Conservation (phyloP, 2,113 vertebrate genomes). For the Strigops habroptila region DNA sequence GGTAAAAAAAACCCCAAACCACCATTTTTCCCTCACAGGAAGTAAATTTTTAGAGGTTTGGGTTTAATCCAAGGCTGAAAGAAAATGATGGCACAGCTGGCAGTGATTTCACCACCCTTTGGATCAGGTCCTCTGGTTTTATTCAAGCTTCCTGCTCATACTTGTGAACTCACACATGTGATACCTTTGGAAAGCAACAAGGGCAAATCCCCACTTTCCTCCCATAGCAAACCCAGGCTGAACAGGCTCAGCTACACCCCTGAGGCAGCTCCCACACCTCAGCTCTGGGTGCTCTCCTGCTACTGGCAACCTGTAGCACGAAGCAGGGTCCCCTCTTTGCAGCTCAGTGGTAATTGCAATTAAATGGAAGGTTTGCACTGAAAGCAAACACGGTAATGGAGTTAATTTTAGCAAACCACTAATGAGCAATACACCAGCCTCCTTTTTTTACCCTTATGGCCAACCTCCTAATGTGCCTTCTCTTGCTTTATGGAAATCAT, state of each 20-base stretch:
- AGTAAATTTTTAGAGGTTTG: background rate
- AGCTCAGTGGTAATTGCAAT: background rate
- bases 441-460: slow-evolving; percentile 37
- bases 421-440: slow-evolving; percentile 47
- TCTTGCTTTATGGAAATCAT: slow-evolving; percentile 58
- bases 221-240: background rate
- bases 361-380: slow-evolving; percentile 18
- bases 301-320: background rate
- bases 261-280: background rate
- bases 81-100: background rate
- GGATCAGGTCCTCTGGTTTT: background rate
- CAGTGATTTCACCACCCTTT: background rate
- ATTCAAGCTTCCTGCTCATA: background rate
- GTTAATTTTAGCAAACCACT: slow-evolving; percentile 66
- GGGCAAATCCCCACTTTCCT: background rate
- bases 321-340: background rate
- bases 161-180: background rate
- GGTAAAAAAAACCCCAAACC: background rate
- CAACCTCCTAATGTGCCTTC: slow-evolving; percentile 48
- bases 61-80: background rate
- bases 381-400: slow-evolving; percentile 59
- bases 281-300: background rate
- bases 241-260: background rate
- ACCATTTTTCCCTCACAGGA: background rate
- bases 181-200: background rate